phyloP scores from a whole-genome alignment of 1,140 invertebrate species.

The Drosophila micromelanica region DNA sequence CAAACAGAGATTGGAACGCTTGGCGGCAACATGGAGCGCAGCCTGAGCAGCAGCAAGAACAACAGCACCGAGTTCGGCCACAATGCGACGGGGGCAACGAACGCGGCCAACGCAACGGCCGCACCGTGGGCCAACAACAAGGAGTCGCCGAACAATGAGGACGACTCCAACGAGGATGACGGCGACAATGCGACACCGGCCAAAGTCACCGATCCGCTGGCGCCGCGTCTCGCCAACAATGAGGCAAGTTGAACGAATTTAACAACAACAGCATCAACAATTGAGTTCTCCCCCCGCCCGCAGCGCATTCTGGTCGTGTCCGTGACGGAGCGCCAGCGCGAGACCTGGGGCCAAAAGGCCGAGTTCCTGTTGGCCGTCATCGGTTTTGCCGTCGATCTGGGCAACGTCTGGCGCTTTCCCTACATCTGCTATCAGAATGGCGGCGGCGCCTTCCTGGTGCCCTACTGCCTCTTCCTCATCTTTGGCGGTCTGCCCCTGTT shows the following conservation, averaged over 20 bases:
- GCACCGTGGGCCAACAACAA: slow-evolving; percentile 79
- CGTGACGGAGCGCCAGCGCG: slow-evolving; percentile 87
- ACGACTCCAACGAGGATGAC: slow-evolving; percentile 78
- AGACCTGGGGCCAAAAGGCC: slow-evolving; percentile 93
- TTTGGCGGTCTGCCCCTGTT: slow-evolving; percentile 97
- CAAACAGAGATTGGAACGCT: slow-evolving; percentile 13
- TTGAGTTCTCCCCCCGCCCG: neutral
- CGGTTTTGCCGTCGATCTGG: slow-evolving; percentile 94
- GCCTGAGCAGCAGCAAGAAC: slow-evolving; percentile 52
- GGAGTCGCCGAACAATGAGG: slow-evolving; percentile 75
- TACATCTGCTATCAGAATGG: slow-evolving; percentile 93
- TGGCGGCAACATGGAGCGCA: slow-evolving; percentile 66
- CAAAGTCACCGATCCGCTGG: slow-evolving; percentile 80
- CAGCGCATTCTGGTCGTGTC: slow-evolving; percentile 87
- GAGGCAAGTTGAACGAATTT: slow-evolving; percentile 57
- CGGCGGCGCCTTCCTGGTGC: slow-evolving; percentile 96
- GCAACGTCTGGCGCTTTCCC: slow-evolving; percentile 93
- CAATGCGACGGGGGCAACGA: slow-evolving; percentile 23
- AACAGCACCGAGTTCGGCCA: slow-evolving; percentile 71
- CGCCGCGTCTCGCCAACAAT: slow-evolving; percentile 72
- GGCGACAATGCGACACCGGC: slow-evolving; percentile 74
- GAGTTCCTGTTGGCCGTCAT: slow-evolving; percentile 95
- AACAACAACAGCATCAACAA: neutral
- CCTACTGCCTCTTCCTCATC: slow-evolving; percentile 95
- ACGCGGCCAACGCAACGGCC: slow-evolving; percentile 30